phyloP scores from a whole-genome alignment of 2,113 vertebrate species.

The Spheniscus mendiculus region DNA sequence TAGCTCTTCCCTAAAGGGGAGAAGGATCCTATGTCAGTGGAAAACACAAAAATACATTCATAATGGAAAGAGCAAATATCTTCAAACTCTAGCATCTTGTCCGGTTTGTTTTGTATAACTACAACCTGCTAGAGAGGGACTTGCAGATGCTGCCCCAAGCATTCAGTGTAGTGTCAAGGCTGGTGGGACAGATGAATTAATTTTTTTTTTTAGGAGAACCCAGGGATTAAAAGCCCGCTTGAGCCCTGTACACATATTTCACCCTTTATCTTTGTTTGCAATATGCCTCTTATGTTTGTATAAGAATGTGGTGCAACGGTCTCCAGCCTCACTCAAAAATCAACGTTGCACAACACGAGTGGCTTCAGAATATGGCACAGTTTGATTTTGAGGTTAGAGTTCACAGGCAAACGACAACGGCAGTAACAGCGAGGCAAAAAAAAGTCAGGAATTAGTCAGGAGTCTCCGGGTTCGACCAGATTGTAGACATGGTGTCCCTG shows the following conservation, averaged over 20 bases:
- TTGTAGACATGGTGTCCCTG: accelerated
- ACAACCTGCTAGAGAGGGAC: neutral
- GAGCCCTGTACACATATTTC: neutral
- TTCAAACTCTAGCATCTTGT: neutral
- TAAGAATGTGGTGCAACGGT: slow-evolving; percentile 12
- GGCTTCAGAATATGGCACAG: neutral
- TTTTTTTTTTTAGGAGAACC: neutral
- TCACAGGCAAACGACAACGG: neutral
- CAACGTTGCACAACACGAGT: neutral
- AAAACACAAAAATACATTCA: neutral
- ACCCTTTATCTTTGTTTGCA: neutral
- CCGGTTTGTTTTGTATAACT: neutral
- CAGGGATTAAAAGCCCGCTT: neutral
- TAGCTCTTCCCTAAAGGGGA: neutral
- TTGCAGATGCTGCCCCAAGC: neutral
- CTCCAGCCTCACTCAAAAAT: neutral
- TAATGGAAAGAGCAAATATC: neutral
- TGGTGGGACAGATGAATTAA: neutral
- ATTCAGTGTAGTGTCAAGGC: neutral
- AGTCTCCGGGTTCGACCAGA: neutral
- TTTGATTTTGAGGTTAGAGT: neutral
- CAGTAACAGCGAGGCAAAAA: neutral
- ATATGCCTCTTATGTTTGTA: neutral
- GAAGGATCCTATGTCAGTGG: neutral
- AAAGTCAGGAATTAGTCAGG: neutral